Base-by-base conservation (phyloP, 2,113 vertebrate genomes). In the Gobius niger region DNA sequence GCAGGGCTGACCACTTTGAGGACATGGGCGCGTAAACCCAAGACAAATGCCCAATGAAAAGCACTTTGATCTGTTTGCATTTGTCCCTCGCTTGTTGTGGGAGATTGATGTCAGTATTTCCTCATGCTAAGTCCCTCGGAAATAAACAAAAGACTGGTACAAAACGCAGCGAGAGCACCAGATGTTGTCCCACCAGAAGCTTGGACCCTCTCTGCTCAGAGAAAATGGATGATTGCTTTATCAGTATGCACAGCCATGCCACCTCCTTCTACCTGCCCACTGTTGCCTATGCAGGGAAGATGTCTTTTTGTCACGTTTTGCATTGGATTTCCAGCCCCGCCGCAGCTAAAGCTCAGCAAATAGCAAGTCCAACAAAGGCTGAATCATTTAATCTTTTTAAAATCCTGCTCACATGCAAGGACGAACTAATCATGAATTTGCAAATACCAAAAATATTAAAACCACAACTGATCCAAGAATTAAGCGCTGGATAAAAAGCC, bases 71-170 rank as follows among this genome's bases (percentile, higher is more conserved):
- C 44, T 59, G 68, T 74, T 72, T 67, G 49, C 70, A 59, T 64
- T 81, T 66, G 51, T 79, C 61, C 19, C 65, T 66, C 18, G 59
- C 72, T 80, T 73, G 77, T 82, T 78, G 53, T 81, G 82, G 59
- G 78, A 87, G 73, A 84, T 76, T 83, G 84, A 89, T 85, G 83
- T 82, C 83, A 87, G 62, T 78, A 76, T 87, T 84, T 86, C 54
- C 59, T 82, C 84, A 82, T 85, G 7, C 24, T 60, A 78, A 87
- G 72, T 86, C 84, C 84, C 80, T 64, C 50, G 70, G 82, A 86
- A 85, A 88, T 78, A 89, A 89, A 86, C 83, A 88, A 15, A 68
- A 47, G 76, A 83, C 52, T 9, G 47, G 66, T 49, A 60, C 65
- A 57, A 51, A 49, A 81, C 54, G 63, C 46, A 70, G 19, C 59